Evolutionary conservation across 2,888 invertebrate species (phyloP), one percentile per base, ranked within the genome.

Genomic region (Heliconius cydno): DNA sequence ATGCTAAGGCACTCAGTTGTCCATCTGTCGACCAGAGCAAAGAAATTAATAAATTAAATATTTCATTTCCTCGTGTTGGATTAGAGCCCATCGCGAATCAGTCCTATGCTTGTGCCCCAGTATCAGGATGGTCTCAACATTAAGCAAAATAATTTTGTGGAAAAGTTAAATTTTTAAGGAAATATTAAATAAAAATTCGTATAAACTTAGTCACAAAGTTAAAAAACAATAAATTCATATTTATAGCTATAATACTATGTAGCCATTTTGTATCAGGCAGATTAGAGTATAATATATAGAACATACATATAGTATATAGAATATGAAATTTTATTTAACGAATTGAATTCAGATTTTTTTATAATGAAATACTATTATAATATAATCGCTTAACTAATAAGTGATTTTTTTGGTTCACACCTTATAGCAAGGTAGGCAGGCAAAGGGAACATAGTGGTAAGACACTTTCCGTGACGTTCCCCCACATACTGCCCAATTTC

Each of bases 311-410:
- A 66, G 66, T 52, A 77, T 73, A 78, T 80, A 79, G 38, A 81
- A 78, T 74, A 81, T 81, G 67, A 76, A 80, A 67, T 28, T 74
- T 73, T 76, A 28, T 22, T 68, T 46, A 83, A 82, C 82, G 80
- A 78, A 83, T 67, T 68, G 74, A 70, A 77, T 77, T 80, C 67
- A 22, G 66, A 65, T 66, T 76, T 71, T n/a, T 57, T 73, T 30
- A 38, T 73, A 28, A 65, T 75, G 19, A 75, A 66, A 46, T 65
- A 38, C 5, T 60, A 63, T 57, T 57, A 57, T 57, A 65, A 75
- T 75, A 75, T 41, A 41, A 63, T 25, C 38, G 74, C 13, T 66
- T 75, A 41, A 75, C 65, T 65, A 75, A 75, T 41, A 75, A 38
- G 38, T 65, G 38, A 19, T 13, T 57, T 10, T 68, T 1, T 38